These are phyloP conservation scores for Paraplagusia blochii DNA, from an alignment of 2,113 vertebrate genomes.

Conservation along the genomic window DNA sequence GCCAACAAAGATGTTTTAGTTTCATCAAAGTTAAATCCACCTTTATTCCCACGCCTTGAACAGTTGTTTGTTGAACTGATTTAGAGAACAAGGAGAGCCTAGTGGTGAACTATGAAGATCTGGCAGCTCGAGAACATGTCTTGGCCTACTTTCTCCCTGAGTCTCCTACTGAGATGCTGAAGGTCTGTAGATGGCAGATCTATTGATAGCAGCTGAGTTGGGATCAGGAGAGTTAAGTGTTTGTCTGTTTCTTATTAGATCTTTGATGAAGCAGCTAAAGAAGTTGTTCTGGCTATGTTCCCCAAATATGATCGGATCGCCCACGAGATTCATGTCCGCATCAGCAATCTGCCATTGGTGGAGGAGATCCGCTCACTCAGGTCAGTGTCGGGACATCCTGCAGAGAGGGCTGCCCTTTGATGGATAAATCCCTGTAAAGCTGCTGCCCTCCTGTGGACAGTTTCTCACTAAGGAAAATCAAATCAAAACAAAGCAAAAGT, in stretches of 20 bases:
- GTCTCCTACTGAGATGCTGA: conserved; percentile 92
- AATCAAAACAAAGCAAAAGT: too few relatives aligned
- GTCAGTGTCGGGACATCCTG: conserved; percentile 54
- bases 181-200: conserved; percentile 61
- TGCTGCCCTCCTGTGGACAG: too few relatives aligned
- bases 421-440: too few relatives aligned
- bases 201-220: not conserved
- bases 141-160: conserved; percentile 95
- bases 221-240: not conserved
- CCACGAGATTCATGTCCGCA: conserved; percentile 91
- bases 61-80: not conserved
- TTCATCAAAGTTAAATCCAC: too few relatives aligned
- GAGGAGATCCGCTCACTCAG: conserved; percentile 93
- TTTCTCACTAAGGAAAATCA: too few relatives aligned
- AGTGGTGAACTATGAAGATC: conserved; percentile 93
- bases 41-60: too few relatives aligned
- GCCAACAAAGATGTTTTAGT: too few relatives aligned
- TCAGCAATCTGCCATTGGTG: conserved; percentile 92
- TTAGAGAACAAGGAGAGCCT: conserved; percentile 95
- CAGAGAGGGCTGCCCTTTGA: too few relatives aligned
- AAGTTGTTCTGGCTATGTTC: conserved; percentile 96
- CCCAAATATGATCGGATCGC: conserved; percentile 95
- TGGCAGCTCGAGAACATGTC: conserved; percentile 93
- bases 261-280: conserved; percentile 93
- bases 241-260: conserved; percentile 49